Evolutionary conservation across 2,113 vertebrate genomes (phyloP).

Genomic region (Gobiocypris rarus): DNA sequence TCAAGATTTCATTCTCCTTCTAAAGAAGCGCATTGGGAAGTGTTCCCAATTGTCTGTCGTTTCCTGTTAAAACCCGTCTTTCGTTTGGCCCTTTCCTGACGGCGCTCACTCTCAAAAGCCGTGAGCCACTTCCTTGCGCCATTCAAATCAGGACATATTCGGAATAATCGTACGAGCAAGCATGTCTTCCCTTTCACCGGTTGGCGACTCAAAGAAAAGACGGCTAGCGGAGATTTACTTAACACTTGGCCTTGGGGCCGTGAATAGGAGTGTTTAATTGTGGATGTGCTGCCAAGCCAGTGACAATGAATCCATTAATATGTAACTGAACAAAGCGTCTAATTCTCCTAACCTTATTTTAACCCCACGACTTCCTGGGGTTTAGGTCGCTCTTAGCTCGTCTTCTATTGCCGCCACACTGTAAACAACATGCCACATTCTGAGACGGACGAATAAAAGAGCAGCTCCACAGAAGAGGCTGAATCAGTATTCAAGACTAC

Average conservation of each 20-base stretch:
- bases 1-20: slow-evolving; percentile 14
- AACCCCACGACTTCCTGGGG: slow-evolving; percentile 62
- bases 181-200: slow-evolving; percentile 44
- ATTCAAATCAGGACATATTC: slow-evolving; percentile 40
- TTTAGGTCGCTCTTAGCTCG: slow-evolving; percentile 60
- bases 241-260: slow-evolving; percentile 65
- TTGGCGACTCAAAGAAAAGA: slow-evolving; percentile 37
- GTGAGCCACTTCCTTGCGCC: background rate
- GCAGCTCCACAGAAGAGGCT: slow-evolving; percentile 54
- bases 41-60: slow-evolving; percentile 22
- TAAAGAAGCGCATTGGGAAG: slow-evolving; percentile 1
- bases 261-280: slow-evolving; percentile 72
- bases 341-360: slow-evolving; percentile 75
- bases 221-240: slow-evolving; percentile 60
- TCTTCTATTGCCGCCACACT: slow-evolving; percentile 61
- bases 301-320: slow-evolving; percentile 75
- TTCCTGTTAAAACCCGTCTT: slow-evolving; percentile 47
- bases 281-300: slow-evolving; percentile 67
- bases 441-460: slow-evolving; percentile 58
- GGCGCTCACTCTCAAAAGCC: background rate
- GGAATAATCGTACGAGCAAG: slow-evolving; percentile 50
- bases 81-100: background rate
- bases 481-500: slow-evolving; percentile 44
- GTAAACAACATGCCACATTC: slow-evolving; percentile 67
- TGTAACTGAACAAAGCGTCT: slow-evolving; percentile 67